Conservation (phyloP, 1,140 invertebrate genomes). For the Atopsyche davidsoni region DNA sequence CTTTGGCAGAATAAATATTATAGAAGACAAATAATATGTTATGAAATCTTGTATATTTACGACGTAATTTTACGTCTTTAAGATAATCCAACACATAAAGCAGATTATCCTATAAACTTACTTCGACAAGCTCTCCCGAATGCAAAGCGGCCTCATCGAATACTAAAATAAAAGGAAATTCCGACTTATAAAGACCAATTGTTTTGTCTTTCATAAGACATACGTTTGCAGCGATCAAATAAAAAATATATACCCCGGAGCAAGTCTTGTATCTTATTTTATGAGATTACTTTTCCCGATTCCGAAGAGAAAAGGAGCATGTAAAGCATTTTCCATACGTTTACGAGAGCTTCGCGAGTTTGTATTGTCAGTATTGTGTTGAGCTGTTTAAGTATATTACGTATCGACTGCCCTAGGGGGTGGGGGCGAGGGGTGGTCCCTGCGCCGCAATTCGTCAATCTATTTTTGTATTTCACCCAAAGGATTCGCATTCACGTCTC, state of each 20-base stretch:
- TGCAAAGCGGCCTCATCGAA: conserved; percentile 13
- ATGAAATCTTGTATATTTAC: background rate
- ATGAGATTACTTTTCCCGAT: conserved; percentile 26
- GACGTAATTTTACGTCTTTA: background rate
- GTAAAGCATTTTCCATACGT: conserved; percentile 12
- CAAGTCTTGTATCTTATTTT: conserved; percentile 24
- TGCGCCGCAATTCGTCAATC: conserved; percentile 27
- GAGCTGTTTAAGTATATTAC: conserved; percentile 21
- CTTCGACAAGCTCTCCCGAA: background rate
- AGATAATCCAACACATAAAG: too few species aligned
- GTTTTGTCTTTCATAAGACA: conserved; percentile 17
- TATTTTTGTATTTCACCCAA: conserved; percentile 27
- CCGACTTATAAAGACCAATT: conserved; percentile 4
- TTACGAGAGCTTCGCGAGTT: conserved; percentile 5
- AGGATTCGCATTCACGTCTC: conserved; percentile 23
- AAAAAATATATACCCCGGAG: conserved; percentile 15
- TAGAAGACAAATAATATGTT: background rate
- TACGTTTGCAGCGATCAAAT: conserved; percentile 20
- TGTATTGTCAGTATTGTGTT: conserved; percentile 13
- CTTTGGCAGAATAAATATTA: background rate
- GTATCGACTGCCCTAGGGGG: conserved; percentile 5
- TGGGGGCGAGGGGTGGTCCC: conserved; percentile 4
- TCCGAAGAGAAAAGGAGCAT: conserved; percentile 19
- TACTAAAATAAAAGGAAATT: conserved; percentile 10
- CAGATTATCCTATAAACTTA: too few species aligned